Evolutionary conservation across 2,888 invertebrate genomes (phyloP), one percentile per base, ranked within the genome.

Genomic region (Pterostichus niger): DNA sequence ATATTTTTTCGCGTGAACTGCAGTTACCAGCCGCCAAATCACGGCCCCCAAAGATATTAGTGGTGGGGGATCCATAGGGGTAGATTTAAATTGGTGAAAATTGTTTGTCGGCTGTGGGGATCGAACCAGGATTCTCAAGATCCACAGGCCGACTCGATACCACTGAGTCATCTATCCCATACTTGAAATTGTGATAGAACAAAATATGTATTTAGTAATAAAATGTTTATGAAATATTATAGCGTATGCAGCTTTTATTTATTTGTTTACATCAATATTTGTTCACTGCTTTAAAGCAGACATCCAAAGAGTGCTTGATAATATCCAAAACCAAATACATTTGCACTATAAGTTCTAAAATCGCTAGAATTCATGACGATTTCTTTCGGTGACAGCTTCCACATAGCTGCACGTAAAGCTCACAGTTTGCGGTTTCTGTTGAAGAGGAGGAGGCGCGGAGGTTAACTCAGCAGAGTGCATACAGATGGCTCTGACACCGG

Each of bases 381-480:
- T 40, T 35, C 35, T 31, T n/a, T 35, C n/a, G 64, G 35, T 64
- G 56, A 56, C 56, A 56, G 56, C 56, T 56, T 17, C 56, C 56
- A 17, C 56, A 56, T 56, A 56, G 56, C 56, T 56, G 56, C 56
- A 56, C 17, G 56, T 56, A 17, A 15, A 56, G 15, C 56, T 56
- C 7, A 56, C 9, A 2, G 49, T 49, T n/a, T n/a, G 49, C 49
- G n/a, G 13, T 49, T 49, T 40, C 40, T 9, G 3, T 6, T 6
- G 7, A 40, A 40, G 40, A 7, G 40, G 6, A 40, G 40, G 40
- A 40, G 7, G 40, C 9, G 6, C 44, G 56, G 5, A 9, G 56
- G 56, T 56, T 56, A 56, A 10, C 56, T 56, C 56, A 17, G 17
- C 56, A 56, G 17, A 56, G 56, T 56, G 56, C 56, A 56, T 56